These are phyloP conservation scores for Micromesistius poutassou DNA, from an alignment of 2,797 vertebrate species.

Conservation along the genomic window DNA sequence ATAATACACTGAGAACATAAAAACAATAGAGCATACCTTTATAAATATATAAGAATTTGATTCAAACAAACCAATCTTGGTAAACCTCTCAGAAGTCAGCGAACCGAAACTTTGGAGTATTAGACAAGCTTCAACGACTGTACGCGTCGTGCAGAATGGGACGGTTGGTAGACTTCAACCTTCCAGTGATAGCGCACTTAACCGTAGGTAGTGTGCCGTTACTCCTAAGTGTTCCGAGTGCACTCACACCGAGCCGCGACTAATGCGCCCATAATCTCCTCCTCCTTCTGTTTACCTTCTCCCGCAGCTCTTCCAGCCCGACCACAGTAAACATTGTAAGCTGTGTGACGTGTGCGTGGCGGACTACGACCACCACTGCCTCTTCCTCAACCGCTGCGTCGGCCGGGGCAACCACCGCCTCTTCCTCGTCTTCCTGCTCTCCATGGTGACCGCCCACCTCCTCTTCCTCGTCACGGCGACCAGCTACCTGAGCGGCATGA, in stretches of 20 bases:
- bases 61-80: not conserved
- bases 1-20: not conserved
- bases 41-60: not conserved
- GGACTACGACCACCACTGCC: constrained; percentile 82
- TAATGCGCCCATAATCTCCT: not conserved
- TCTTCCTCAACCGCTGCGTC: constrained; percentile 78
- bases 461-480: constrained; percentile 63
- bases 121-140: not conserved
- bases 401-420: constrained; percentile 73
- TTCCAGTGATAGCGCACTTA: not conserved
- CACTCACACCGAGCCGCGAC: not conserved
- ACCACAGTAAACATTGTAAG: constrained; percentile 78
- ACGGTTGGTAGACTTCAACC: not conserved
- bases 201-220: not conserved
- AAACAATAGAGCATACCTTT: not conserved
- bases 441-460: constrained; percentile 68
- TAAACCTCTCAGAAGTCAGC: not conserved
- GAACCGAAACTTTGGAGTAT: not conserved
- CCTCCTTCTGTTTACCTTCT: constrained; percentile 1
- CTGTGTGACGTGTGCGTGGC: constrained; percentile 76
- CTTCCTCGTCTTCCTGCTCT: constrained; percentile 76
- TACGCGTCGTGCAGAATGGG: not conserved
- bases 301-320: constrained; percentile 70
- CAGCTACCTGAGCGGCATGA: constrained; percentile 59
- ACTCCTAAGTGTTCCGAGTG: not conserved